phyloP scores from a whole-genome alignment of 2,797 vertebrate species.

The Bovichtus diacanthus region DNA sequence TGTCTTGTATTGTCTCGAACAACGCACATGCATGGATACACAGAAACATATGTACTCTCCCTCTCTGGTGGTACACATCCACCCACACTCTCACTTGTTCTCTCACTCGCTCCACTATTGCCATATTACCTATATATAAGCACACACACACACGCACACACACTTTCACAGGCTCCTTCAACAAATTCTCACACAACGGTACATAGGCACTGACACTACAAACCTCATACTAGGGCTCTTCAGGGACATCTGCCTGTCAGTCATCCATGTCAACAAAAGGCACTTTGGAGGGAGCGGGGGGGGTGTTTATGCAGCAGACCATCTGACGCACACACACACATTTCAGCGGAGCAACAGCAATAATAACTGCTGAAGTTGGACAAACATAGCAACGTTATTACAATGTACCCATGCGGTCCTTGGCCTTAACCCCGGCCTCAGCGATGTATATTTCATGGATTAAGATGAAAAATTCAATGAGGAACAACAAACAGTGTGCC shows the following conservation, averaged over 20 bases:
- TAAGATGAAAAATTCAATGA: conserved; percentile 80
- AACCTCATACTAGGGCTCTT: conserved; percentile 72
- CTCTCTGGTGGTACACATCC: conserved; percentile 21
- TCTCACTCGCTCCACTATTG: background rate
- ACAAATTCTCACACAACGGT: conserved; percentile 58
- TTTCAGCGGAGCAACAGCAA: conserved; percentile 25
- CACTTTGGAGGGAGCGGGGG: conserved; percentile 29
- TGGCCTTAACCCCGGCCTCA: conserved; percentile 49
- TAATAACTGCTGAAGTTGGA: conserved; percentile 58
- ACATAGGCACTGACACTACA: conserved; percentile 57
- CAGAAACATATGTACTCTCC: conserved; percentile 62
- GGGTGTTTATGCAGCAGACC: conserved; percentile 32
- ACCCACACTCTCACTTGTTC: conserved; percentile 28
- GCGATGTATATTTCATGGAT: conserved; percentile 78
- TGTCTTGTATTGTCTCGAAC: conserved; percentile 34
- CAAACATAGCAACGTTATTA: conserved; percentile 71
- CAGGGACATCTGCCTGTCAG: conserved; percentile 72
- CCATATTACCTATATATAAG: conserved; percentile 17
- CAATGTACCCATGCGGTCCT: conserved; percentile 44
- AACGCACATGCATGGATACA: conserved; percentile 49
- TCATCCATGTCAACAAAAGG: conserved; percentile 63
- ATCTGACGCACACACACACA: conserved; percentile 19
- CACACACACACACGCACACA: conserved; percentile 22
- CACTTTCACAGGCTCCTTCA: conserved; percentile 43
- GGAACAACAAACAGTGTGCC: conserved; percentile 66